phyloP scores from a whole-genome alignment of 2,113 vertebrate genomes.

The Galeopterus variegatus region DNA sequence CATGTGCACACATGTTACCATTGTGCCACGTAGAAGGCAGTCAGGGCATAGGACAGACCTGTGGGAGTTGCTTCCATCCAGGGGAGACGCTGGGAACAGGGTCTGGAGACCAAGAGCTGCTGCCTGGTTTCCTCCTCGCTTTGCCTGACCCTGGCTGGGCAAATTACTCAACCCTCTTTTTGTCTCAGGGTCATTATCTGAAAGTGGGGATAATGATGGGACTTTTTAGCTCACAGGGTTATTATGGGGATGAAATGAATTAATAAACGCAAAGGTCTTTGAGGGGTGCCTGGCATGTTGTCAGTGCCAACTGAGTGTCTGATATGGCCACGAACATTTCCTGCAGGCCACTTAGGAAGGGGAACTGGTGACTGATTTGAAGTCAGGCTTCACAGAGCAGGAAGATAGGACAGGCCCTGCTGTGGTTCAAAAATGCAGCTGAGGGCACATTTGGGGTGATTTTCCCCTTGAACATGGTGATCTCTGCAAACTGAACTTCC shows the following conservation, averaged over 20 bases:
- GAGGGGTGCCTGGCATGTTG: neutral
- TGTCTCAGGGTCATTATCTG: neutral
- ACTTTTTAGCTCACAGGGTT: neutral
- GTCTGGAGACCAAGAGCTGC: neutral
- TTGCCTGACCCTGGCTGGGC: neutral
- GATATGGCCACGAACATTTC: rapidly evolving
- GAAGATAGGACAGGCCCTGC: neutral
- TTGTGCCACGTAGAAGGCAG: neutral
- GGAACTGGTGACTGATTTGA: neutral
- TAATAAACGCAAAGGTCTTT: neutral
- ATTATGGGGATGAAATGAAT: neutral
- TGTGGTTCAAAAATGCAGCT: neutral
- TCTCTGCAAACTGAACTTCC: neutral
- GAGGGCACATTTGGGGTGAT: neutral
- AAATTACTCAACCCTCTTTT: neutral
- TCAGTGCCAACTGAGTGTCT: neutral
- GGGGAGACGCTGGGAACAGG: rapidly evolving
- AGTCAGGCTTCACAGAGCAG: neutral
- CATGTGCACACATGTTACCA: rapidly evolving
- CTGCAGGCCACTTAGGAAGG: neutral
- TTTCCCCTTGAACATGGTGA: neutral
- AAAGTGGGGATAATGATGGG: neutral
- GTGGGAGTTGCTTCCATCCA: neutral
- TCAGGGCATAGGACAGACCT: rapidly evolving
- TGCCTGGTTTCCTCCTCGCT: neutral